These are phyloP conservation scores for Semibalanus balanoides DNA, from an alignment of 1,140 invertebrate genomes.

Conservation along the genomic window DNA sequence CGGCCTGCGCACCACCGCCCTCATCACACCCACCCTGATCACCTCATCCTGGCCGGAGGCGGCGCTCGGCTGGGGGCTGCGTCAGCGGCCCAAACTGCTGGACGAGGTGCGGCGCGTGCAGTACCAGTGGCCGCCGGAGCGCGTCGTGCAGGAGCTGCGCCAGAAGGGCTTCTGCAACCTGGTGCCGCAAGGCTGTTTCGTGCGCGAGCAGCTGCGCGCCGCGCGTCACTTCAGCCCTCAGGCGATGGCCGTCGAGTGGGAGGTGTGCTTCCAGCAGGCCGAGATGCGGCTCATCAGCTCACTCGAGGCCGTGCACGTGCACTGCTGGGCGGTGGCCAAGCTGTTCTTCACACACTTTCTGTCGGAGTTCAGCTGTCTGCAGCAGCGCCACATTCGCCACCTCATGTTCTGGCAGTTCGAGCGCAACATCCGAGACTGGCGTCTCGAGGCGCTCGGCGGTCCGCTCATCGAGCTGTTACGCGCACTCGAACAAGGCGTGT, in stretches of 20 bases:
- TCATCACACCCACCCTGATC: conserved; percentile 19
- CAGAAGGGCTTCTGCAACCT: conserved; percentile 45
- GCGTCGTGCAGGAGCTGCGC: conserved; percentile 46
- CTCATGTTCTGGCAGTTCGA: conserved; percentile 66
- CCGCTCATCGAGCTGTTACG: conserved; percentile 45
- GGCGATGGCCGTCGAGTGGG: conserved; percentile 47
- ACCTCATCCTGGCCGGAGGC: conserved; percentile 42
- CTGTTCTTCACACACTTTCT: conserved; percentile 43
- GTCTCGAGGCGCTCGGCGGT: conserved; percentile 49
- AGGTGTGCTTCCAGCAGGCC: conserved; percentile 51
- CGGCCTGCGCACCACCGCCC: conserved; percentile 24
- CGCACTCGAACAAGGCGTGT: conserved; percentile 33
- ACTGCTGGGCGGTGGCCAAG: conserved; percentile 43
- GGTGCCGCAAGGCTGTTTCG: conserved; percentile 46
- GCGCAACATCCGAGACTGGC: conserved; percentile 46
- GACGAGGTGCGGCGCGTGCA: conserved; percentile 28
- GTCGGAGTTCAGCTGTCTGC: conserved; percentile 31
- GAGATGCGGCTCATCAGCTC: conserved; percentile 53
- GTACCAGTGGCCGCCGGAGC: conserved; percentile 48
- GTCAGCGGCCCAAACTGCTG: conserved; percentile 36
- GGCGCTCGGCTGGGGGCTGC: conserved; percentile 45
- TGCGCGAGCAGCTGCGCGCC: conserved; percentile 40
- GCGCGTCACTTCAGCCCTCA: conserved; percentile 19
- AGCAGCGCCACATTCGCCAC: conserved; percentile 49
- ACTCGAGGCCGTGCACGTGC: conserved; percentile 48